A percentile compares a stretch with the other conserved stretches of the same genome.
These are phyloP conservation scores for Macropus fuliginosus DNA, from an alignment of 2,797 vertebrate genomes.

Conservation along the genomic window DNA sequence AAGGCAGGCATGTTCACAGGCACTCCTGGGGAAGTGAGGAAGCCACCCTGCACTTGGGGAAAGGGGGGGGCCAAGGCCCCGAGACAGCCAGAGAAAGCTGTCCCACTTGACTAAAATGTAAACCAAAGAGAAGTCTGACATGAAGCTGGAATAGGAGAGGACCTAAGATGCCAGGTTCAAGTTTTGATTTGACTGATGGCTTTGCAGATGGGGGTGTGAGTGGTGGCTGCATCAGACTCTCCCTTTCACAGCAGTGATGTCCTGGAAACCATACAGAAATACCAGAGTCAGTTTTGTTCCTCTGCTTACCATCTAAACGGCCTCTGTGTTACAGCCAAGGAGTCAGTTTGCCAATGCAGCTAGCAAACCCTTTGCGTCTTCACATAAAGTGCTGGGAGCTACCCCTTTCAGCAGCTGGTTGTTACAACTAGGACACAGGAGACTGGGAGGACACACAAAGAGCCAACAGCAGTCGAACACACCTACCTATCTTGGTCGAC, in stretches of 20 bases:
- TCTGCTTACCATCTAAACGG: slow-evolving; percentile 57
- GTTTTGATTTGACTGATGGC: not conserved
- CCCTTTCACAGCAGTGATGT: slow-evolving; percentile 56
- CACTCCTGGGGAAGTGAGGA: too few species aligned
- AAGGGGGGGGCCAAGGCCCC: not conserved
- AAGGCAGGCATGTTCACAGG: not conserved
- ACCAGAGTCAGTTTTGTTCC: slow-evolving; percentile 26
- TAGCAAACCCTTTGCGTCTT: slow-evolving; percentile 32
- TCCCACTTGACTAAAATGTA: not conserved
- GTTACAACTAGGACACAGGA: not conserved
- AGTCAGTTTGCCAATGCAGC: not conserved
- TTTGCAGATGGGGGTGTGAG: not conserved
- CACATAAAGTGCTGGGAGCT: not conserved
- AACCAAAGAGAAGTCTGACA: not conserved
- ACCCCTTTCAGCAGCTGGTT: not conserved
- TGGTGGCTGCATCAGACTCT: not conserved
- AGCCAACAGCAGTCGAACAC: slow-evolving; percentile 32
- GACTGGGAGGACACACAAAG: slow-evolving; percentile 22
- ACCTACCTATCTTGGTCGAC: slow-evolving; percentile 94
- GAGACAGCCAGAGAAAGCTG: not conserved
- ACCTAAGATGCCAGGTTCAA: not conserved
- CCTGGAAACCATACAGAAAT: slow-evolving; percentile 46
- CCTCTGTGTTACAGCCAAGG: slow-evolving; percentile 31
- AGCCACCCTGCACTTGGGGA: not conserved
- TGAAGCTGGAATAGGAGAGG: not conserved